Conservation (phyloP, 1,140 invertebrate species). For the Tetramorium simillimum region DNA sequence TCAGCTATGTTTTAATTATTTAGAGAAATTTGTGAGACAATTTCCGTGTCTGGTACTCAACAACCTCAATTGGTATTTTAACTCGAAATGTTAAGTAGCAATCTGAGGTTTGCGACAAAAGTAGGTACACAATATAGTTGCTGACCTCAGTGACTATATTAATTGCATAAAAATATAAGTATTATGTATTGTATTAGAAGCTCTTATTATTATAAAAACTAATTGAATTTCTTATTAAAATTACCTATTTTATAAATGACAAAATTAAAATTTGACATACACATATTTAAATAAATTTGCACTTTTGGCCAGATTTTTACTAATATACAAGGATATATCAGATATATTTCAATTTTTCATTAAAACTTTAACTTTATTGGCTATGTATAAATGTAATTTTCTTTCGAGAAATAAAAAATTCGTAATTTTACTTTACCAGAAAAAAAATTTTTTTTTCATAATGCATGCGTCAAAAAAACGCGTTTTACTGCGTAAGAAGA, state of each 20-base stretch:
- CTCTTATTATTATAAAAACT: neutral
- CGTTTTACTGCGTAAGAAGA: neutral
- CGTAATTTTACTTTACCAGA: neutral
- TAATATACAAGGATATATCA: neutral
- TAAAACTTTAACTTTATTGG: neutral
- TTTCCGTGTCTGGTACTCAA: neutral
- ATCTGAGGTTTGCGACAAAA: neutral
- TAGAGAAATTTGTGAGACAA: slow-evolving; percentile 16
- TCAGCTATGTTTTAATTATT: neutral
- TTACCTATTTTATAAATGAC: neutral
- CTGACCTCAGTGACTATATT: neutral
- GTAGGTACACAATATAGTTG: neutral
- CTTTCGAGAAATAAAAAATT: neutral
- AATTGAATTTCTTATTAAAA: neutral
- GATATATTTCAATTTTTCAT: neutral
- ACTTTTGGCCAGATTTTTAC: neutral
- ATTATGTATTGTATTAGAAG: neutral
- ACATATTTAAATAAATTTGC: neutral
- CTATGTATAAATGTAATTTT: neutral
- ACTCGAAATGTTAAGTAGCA: neutral
- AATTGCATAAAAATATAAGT: neutral
- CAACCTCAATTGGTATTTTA: neutral
- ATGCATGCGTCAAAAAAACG: neutral
- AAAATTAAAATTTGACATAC: neutral
- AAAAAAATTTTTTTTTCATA: neutral